Evolutionary conservation across 2,113 vertebrate species (phyloP).

Genomic region (Catharus bicknelli): DNA sequence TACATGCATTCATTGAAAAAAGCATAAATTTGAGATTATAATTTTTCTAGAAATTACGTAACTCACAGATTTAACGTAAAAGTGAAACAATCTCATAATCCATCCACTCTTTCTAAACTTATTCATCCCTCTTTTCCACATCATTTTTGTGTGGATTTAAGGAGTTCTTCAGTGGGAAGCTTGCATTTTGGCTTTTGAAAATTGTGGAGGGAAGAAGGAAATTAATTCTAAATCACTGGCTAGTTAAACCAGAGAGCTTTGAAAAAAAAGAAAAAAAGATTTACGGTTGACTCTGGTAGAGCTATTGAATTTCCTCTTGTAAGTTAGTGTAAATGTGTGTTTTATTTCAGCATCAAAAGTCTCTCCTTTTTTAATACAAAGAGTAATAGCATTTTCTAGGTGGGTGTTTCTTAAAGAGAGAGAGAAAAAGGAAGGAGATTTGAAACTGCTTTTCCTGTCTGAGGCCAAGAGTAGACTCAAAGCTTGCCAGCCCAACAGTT

Average conservation of each 20-base stretch:
- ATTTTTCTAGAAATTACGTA: slow-evolving; percentile 14
- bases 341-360: slow-evolving; percentile 54
- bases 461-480: slow-evolving; percentile 45
- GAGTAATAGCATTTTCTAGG: slow-evolving; percentile 45
- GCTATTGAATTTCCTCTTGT: slow-evolving; percentile 54
- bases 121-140: background rate
- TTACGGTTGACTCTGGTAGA: slow-evolving; percentile 30
- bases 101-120: slow-evolving; percentile 26
- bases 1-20: slow-evolving; percentile 1
- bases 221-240: slow-evolving; percentile 25
- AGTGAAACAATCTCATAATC: background rate
- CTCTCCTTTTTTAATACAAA: slow-evolving; percentile 3
- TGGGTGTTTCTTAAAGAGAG: slow-evolving; percentile 57
- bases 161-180: background rate
- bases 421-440: slow-evolving; percentile 20
- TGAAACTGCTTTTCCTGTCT: slow-evolving; percentile 60
- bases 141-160: background rate
- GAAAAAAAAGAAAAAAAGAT: slow-evolving; percentile 23
- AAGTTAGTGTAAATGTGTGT: slow-evolving; percentile 46
- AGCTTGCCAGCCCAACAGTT: slow-evolving; percentile 36
- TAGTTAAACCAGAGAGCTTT: background rate
- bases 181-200: slow-evolving; percentile 20
- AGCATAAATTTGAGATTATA: background rate
- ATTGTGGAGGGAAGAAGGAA: slow-evolving; percentile 17
- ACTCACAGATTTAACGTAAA: background rate